phyloP scores from a whole-genome alignment of 2,797 vertebrate species.

The Meda fulgida region DNA sequence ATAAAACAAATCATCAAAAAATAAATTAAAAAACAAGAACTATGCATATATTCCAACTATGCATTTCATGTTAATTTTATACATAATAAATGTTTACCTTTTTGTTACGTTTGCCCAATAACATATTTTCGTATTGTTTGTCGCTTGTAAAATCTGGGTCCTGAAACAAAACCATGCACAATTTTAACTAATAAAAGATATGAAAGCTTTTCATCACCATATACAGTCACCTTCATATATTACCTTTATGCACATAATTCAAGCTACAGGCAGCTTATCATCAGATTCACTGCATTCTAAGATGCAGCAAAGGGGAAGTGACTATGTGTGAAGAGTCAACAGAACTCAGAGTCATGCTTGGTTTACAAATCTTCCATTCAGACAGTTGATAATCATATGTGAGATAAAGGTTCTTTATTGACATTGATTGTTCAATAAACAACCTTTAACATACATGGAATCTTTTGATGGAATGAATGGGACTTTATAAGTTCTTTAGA shows the following conservation, averaged over 20 bases:
- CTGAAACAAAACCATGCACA: not conserved
- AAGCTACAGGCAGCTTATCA: not conserved
- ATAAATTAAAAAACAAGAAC: not conserved
- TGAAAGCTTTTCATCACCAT: not conserved
- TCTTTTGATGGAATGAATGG: not conserved
- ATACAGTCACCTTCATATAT: not conserved
- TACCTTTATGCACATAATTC: not conserved
- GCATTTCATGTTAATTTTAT: not conserved
- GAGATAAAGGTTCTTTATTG: not conserved
- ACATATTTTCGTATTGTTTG: not conserved
- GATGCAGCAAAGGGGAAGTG: not conserved
- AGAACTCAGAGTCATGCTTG: not conserved
- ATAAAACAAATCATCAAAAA: not conserved
- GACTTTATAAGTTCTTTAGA: not conserved
- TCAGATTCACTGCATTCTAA: not conserved
- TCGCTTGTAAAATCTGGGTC: not conserved
- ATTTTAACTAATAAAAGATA: not conserved
- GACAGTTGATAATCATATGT: not conserved
- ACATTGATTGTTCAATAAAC: not conserved
- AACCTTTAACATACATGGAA: not conserved
- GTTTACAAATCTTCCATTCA: not conserved
- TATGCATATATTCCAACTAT: too few relatives aligned
- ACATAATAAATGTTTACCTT: not conserved
- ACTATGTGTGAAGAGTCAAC: conserved; percentile 6
- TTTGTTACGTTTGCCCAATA: not conserved